These are phyloP conservation scores for Babyrousa celebensis DNA, from an alignment of 2,797 vertebrate genomes.

Conservation along the genomic window DNA sequence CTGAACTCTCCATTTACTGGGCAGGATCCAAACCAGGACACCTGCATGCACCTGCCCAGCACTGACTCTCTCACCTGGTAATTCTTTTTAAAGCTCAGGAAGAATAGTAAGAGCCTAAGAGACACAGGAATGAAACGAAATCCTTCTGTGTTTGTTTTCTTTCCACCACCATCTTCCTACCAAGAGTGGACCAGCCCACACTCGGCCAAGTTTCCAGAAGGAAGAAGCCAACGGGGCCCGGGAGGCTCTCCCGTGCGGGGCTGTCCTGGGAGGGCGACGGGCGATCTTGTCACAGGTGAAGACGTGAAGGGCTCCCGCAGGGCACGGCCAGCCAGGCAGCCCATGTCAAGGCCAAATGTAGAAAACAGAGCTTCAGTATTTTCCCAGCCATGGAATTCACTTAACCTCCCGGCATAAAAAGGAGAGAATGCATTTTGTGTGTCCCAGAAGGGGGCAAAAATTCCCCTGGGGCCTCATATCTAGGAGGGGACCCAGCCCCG, in stretches of 20 bases:
- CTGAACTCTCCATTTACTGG: not conserved
- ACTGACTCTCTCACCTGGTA: not conserved
- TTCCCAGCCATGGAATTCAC: not conserved
- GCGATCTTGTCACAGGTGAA: not conserved
- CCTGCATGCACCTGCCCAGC: not conserved
- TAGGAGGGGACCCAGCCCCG: not conserved
- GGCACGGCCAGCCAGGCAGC: accelerated
- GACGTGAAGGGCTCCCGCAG: accelerated
- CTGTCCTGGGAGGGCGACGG: not conserved
- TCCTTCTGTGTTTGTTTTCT: accelerated
- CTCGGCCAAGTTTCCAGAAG: not conserved
- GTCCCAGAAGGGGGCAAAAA: not conserved
- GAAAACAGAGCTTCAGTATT: accelerated
- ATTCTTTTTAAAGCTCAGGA: not conserved
- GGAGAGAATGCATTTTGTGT: not conserved
- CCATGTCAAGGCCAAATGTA: not conserved
- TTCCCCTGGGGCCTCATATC: not conserved
- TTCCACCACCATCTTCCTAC: not conserved
- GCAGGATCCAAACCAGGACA: accelerated
- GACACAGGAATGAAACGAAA: not conserved
- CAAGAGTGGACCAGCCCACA: not conserved
- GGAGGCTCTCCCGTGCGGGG: not conserved
- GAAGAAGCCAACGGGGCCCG: not conserved
- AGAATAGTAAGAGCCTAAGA: not conserved
- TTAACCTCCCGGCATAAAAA: not conserved